These are phyloP conservation scores for Trididemnum miniatum DNA, from an alignment of 23 tunicate genomes.

Conservation along the genomic window DNA sequence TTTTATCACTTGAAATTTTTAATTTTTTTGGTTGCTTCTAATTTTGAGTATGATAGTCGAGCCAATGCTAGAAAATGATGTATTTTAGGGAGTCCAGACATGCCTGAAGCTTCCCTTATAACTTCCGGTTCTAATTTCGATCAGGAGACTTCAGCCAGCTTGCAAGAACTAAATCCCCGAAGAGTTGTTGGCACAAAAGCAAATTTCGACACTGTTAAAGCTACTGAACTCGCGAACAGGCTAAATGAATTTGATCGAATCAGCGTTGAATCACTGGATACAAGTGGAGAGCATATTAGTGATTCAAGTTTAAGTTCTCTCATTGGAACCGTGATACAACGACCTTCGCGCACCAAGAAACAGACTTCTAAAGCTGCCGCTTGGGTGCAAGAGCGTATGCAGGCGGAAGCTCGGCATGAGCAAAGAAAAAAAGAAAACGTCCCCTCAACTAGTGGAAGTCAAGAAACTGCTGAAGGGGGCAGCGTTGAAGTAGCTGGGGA, in stretches of 20 bases:
- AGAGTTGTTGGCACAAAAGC: not conserved
- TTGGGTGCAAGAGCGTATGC: constrained; percentile 89
- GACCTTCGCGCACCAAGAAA: constrained; percentile 89
- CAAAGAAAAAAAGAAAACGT: constrained; percentile 68
- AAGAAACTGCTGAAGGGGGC: constrained; percentile 12
- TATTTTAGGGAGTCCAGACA: not conserved
- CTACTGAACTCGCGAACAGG: not conserved
- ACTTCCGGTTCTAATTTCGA: not conserved
- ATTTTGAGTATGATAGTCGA: too few species aligned
- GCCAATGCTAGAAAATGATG: too few species aligned
- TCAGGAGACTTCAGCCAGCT: not conserved
- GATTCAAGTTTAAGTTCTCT: constrained; percentile 48
- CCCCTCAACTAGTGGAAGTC: not conserved
- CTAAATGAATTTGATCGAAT: constrained; percentile 31
- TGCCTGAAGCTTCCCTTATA: not conserved
- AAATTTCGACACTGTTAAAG: not conserved
- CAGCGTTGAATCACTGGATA: constrained; percentile 44
- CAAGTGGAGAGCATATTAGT: constrained; percentile 57
- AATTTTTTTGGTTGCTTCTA: too few species aligned
- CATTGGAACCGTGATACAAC: constrained; percentile 25
- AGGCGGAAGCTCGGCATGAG: constrained; percentile 76
- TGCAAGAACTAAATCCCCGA: not conserved
- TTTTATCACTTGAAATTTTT: too few species aligned
- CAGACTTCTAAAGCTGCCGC: constrained; percentile 95
- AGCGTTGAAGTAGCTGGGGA: constrained; percentile 65